Conservation (phyloP, 1,140 invertebrate species). For the Lepidotrigona ventralis region DNA sequence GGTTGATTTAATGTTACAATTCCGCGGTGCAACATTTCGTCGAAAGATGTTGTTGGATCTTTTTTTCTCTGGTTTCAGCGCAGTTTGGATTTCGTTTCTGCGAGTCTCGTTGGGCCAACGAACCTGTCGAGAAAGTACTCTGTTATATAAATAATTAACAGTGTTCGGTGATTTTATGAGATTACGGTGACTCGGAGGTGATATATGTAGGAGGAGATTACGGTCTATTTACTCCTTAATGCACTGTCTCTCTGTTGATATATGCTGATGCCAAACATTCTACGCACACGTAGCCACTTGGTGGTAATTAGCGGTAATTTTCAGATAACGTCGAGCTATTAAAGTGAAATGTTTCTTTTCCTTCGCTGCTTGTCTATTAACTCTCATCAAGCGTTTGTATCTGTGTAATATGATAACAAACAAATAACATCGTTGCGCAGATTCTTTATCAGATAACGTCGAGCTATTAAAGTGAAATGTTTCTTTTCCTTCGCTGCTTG, state of each 20-base stretch:
- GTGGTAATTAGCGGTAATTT: neutral
- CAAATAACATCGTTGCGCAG: too few relatives aligned
- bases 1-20: conserved; percentile 16
- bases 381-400: neutral
- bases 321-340: too few relatives aligned
- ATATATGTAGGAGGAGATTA: neutral
- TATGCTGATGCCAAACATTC: neutral
- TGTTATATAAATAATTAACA: too few relatives aligned
- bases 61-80: neutral
- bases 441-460: neutral
- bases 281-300: neutral
- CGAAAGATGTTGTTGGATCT: neutral
- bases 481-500: neutral
- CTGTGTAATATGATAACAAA: neutral
- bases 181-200: neutral
- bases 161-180: neutral
- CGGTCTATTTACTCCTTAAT: neutral
- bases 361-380: too few relatives aligned
- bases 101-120: neutral
- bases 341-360: neutral
- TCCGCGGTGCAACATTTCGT: neutral
- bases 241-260: neutral
- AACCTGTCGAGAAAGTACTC: neutral
- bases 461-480: neutral
- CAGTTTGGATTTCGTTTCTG: neutral